Evolutionary conservation across 2,888 invertebrate species (phyloP).

Genomic region (Dermolepida albohirtum): DNA sequence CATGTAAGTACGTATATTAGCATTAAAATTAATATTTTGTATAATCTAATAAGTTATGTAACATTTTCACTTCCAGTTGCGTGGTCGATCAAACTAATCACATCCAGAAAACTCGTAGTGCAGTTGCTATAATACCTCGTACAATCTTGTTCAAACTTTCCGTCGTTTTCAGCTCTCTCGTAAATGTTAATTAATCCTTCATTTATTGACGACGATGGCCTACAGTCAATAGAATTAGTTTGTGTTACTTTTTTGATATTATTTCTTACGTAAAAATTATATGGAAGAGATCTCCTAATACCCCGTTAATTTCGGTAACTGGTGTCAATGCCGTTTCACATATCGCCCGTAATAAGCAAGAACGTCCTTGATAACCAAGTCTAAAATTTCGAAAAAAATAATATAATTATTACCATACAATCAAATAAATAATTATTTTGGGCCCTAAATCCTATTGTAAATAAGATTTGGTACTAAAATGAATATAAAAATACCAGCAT

Average conservation of each 20-base stretch:
- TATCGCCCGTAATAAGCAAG: constrained; percentile 78
- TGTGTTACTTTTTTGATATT: background rate
- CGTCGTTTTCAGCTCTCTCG: constrained; percentile 54
- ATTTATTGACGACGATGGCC: constrained; percentile 74
- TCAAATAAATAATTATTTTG: no score
- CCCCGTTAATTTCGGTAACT: constrained; percentile 72
- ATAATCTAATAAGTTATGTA: background rate
- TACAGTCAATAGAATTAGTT: constrained; percentile 57
- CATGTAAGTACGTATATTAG: no score
- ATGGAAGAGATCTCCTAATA: constrained; percentile 79
- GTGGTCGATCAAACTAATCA: constrained; percentile 61
- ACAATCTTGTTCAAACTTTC: constrained; percentile 65
- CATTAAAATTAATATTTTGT: background rate
- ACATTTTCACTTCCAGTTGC: constrained; percentile 32
- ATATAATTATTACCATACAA: no score
- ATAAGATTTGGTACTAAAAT: no score
- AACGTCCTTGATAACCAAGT: constrained; percentile 73
- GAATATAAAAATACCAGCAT: background rate
- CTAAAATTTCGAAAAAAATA: constrained; percentile 62
- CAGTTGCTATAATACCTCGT: constrained; percentile 67
- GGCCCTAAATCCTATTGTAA: no score
- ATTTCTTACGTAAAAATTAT: constrained; percentile 76
- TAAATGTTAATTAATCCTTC: constrained; percentile 50
- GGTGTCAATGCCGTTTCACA: constrained; percentile 80
- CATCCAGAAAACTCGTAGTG: constrained; percentile 69